Evolutionary conservation across 2,888 invertebrate genomes (phyloP).

Genomic region (Cerceris rybyensis): DNA sequence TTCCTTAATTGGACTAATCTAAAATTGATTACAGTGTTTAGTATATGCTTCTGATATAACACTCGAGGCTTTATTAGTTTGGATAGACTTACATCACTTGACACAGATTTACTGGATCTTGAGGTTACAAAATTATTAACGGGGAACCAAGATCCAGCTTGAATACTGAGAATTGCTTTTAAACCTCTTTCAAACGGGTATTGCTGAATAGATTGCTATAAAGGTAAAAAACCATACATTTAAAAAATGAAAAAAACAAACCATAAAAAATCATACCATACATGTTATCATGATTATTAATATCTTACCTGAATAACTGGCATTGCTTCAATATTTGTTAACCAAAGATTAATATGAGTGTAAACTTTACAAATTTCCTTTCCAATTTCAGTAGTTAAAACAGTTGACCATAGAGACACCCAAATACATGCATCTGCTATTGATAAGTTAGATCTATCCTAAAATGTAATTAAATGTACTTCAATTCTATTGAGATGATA

Average conservation of each 20-base stretch:
- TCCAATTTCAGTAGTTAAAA: constrained; percentile 84
- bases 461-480: constrained; percentile 68
- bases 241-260: no score
- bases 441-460: constrained; percentile 84
- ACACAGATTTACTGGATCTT: constrained; percentile 49
- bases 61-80: no score
- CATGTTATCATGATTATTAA: background rate
- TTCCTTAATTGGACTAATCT: constrained; percentile 67
- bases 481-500: constrained; percentile 15
- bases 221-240: no score
- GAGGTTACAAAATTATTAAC: constrained; percentile 66
- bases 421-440: constrained; percentile 89
- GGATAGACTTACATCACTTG: constrained; percentile 56
- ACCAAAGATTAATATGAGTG: constrained; percentile 85
- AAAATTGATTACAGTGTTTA: constrained; percentile 37
- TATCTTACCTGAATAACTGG: constrained; percentile 84
- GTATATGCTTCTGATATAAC: constrained; percentile 1
- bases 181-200: constrained; percentile 73
- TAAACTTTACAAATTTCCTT: constrained; percentile 84
- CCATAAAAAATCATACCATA: no score
- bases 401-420: constrained; percentile 87
- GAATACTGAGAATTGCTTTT: constrained; percentile 72
- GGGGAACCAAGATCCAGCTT: constrained; percentile 77
- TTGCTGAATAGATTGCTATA: constrained; percentile 72
- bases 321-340: constrained; percentile 83